Evolutionary conservation across 2,113 vertebrate genomes (phyloP).

Genomic region (Bolborhynchus lineola): DNA sequence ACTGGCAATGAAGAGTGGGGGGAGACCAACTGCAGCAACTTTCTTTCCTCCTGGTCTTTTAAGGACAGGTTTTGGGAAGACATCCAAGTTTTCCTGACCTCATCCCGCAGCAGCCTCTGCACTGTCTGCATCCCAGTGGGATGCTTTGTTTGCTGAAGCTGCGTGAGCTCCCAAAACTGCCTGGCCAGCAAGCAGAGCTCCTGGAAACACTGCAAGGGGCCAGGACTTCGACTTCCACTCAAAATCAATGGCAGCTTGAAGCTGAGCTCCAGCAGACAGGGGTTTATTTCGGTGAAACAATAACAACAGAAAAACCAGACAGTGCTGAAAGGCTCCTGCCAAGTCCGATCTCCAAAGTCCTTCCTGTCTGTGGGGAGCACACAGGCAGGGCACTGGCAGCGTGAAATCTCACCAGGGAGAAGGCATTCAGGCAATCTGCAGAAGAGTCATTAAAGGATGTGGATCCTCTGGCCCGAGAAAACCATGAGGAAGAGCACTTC

Average conservation of each 20-base stretch:
- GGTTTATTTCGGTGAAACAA: not conserved
- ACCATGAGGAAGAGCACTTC: not conserved
- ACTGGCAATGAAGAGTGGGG: not conserved
- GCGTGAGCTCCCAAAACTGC: not conserved
- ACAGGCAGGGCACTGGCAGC: not conserved
- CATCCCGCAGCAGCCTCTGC: not conserved
- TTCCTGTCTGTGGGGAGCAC: not conserved
- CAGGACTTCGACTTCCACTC: not conserved
- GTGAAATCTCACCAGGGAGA: not conserved
- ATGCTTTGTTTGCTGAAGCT: not conserved
- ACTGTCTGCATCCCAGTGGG: not conserved
- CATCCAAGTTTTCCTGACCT: not conserved
- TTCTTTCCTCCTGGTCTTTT: not conserved
- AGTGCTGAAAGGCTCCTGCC: not conserved
- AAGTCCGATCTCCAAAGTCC: not conserved
- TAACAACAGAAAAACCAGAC: not conserved
- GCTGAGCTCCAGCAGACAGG: not conserved
- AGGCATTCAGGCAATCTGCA: not conserved
- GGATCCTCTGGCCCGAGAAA: not conserved
- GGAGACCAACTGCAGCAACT: not conserved
- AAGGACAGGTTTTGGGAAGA: not conserved
- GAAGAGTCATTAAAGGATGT: not conserved
- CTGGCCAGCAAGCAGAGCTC: fast-evolving
- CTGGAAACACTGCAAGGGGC: not conserved
- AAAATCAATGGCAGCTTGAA: not conserved